These are phyloP conservation scores for Drosophila pseudoobscura DNA, from an alignment of 1,140 invertebrate genomes.

Conservation along the genomic window DNA sequence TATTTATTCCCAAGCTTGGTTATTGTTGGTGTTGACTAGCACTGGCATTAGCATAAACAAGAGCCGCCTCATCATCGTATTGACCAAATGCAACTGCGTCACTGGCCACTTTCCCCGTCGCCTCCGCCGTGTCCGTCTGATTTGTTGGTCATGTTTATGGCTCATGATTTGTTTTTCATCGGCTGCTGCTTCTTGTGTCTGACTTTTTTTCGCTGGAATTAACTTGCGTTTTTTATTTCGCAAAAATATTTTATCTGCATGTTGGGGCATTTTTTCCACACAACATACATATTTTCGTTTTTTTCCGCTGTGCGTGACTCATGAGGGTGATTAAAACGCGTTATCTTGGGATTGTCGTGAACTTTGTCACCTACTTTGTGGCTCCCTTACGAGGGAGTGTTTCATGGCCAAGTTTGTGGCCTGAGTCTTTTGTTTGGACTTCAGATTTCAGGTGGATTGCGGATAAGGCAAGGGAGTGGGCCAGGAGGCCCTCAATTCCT, in stretches of 20 bases:
- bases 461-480: conserved; percentile 29
- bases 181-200: conserved; percentile 18
- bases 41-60: conserved; percentile 60
- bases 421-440: conserved; percentile 65
- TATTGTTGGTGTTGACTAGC: conserved; percentile 25
- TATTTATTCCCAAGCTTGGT: conserved; percentile 4
- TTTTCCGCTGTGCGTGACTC: conserved; percentile 42
- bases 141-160: conserved; percentile 59
- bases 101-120: conserved; percentile 44
- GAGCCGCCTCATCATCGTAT: conserved; percentile 53
- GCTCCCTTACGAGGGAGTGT: conserved; percentile 11
- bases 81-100: conserved; percentile 75
- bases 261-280: conserved; percentile 25
- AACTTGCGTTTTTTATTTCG: conserved; percentile 63
- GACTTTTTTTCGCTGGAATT: conserved; percentile 53
- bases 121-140: conserved; percentile 20
- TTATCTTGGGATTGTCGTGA: conserved; percentile 40
- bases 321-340: conserved; percentile 41
- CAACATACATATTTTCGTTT: conserved; percentile 11
- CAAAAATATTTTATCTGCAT: conserved; percentile 56
- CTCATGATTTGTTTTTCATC: conserved; percentile 68
- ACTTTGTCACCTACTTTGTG: conserved; percentile 34
- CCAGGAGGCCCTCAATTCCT: too few relatives aligned
- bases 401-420: conserved; percentile 64
- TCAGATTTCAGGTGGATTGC: background rate